A percentile compares a stretch with the other conserved stretches of the same genome.
Evolutionary conservation across 2,888 invertebrate species (phyloP).

Genomic region (Branchellion lobata): DNA sequence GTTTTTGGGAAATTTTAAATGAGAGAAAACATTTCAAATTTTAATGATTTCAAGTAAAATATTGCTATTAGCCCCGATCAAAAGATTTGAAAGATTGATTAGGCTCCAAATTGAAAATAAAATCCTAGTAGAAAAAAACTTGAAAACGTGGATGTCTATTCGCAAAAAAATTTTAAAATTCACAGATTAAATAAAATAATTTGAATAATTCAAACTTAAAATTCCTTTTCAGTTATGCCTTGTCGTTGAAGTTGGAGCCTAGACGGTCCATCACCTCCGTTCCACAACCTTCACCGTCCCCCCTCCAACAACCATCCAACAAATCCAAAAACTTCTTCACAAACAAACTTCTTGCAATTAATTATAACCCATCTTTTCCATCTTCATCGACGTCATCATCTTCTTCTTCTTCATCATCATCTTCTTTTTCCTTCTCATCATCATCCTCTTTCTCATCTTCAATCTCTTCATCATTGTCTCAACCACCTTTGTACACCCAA

Average conservation of each 20-base stretch:
- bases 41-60: too few relatives aligned
- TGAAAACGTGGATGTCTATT: too few relatives aligned
- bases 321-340: neutral
- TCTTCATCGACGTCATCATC: neutral
- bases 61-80: too few relatives aligned
- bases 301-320: neutral
- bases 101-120: too few relatives aligned
- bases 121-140: too few relatives aligned
- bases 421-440: neutral
- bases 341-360: neutral
- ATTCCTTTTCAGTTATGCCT: neutral
- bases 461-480: neutral
- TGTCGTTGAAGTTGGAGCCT: neutral
- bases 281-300: neutral
- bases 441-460: neutral
- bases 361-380: neutral
- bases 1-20: too few relatives aligned
- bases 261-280: too few relatives aligned
- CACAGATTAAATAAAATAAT: too few relatives aligned
- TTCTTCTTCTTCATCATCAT: neutral
- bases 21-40: too few relatives aligned
- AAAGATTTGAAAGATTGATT: too few relatives aligned
- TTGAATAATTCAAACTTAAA: too few relatives aligned
- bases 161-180: too few relatives aligned
- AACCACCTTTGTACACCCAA: neutral